A percentile compares a stretch with the other conserved stretches of the same genome.
phyloP scores from a whole-genome alignment of 2,797 vertebrate genomes.

The Melanotaenia parkinsoni region DNA sequence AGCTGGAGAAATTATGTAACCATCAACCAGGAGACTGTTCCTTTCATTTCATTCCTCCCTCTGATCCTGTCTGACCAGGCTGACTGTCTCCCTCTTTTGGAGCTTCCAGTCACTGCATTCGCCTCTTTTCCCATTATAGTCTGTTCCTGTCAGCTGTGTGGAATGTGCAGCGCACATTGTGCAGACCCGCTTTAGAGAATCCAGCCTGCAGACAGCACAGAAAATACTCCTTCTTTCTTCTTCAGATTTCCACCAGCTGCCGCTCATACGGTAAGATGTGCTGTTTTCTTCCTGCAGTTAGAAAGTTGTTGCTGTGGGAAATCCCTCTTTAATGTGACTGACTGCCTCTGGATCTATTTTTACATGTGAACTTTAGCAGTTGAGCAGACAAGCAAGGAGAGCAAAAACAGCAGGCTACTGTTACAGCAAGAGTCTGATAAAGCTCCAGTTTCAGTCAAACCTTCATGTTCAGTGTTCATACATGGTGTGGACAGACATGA shows the following conservation, averaged over 20 bases:
- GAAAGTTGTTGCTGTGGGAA: conserved; percentile 41
- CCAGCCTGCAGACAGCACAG: conserved; percentile 9
- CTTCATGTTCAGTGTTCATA: neutral
- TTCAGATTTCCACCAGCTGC: neutral
- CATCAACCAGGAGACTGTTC: neutral
- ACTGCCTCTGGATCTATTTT: conserved; percentile 55
- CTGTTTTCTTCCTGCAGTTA: conserved; percentile 2
- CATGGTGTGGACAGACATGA: neutral
- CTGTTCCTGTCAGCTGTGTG: conserved; percentile 73
- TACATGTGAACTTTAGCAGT: conserved; percentile 13
- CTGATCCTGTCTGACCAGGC: neutral
- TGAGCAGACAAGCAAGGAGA: neutral
- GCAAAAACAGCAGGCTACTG: conserved; percentile 3
- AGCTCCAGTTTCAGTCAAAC: neutral
- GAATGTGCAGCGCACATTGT: conserved; percentile 75
- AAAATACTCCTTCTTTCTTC: neutral
- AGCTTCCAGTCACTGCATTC: neutral
- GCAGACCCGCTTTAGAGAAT: conserved; percentile 44
- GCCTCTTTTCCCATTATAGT: conserved; percentile 81
- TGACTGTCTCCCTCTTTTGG: conserved; percentile 63
- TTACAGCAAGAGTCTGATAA: neutral
- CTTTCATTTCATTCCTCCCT: neutral
- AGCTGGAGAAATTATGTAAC: neutral
- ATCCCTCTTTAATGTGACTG: conserved; percentile 3
- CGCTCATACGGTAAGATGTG: conserved; percentile 55